Evolutionary conservation across 2,113 vertebrate species (phyloP).

Genomic region (Ammodytes marinus): DNA sequence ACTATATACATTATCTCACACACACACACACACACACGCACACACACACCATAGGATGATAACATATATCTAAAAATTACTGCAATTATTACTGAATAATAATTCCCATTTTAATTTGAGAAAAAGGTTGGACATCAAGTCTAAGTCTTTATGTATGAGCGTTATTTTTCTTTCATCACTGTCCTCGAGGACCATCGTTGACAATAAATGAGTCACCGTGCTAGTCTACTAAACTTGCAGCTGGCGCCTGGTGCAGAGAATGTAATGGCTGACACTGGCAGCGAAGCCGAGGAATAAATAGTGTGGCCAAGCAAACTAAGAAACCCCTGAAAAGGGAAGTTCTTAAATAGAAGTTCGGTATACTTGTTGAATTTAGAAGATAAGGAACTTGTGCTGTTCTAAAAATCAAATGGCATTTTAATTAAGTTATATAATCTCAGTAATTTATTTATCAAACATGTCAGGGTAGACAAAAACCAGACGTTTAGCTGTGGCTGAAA

Average conservation of each 20-base stretch:
- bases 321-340: constrained; percentile 16
- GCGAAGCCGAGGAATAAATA: constrained; percentile 24
- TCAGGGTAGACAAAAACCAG: too few relatives aligned
- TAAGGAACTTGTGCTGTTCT: background rate
- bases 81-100: background rate
- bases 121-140: background rate
- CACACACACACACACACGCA: too few relatives aligned
- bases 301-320: background rate
- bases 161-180: constrained; percentile 9
- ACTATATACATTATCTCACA: too few relatives aligned
- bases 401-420: background rate
- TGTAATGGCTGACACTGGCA: constrained; percentile 31
- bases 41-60: background rate
- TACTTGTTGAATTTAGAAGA: background rate
- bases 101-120: background rate
- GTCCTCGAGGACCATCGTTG: constrained; percentile 10
- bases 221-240: constrained; percentile 37
- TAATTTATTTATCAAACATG: background rate
- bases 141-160: background rate
- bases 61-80: too few relatives aligned
- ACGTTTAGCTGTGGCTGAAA: too few relatives aligned
- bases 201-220: constrained; percentile 7
- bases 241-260: background rate
- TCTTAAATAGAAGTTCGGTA: background rate
- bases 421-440: background rate